Base-by-base conservation (phyloP, 2,888 invertebrate genomes). In the Eurytoma adleriae region DNA sequence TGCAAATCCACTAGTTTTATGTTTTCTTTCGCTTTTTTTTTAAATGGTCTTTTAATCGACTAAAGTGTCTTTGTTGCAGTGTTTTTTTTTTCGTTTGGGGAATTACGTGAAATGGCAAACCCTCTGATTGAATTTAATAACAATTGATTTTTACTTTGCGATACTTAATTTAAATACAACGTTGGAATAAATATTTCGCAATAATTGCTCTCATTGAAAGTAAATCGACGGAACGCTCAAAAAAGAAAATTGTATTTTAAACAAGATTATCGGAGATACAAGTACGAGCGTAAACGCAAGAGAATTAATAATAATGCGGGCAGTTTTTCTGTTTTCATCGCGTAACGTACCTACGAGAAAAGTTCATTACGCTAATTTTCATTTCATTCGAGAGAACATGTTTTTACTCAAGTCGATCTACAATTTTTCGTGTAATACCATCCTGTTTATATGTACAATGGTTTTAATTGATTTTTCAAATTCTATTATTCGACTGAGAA, bases 361-460 rank as follows among this genome's bases (percentile, higher is more conserved):
- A 18, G 18, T 54, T 67, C 48, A 72, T 78, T 50, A 66, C 27
- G 54, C 30, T 70, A 52, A 52, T 70, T 57, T 69, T 52, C 57
- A 5, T 27, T 71, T 40, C 40, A 40, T 56, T 64, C 20, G 20
- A 48, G 67, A 30, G 20, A 72, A 62, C 62, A 69, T 57, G 52
- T 64, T 40, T 64, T 10, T 40, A 64, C 64, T 18, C 40, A 40
- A 18, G 64, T 64, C 24, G 67, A 62, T 79, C 20, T 71, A 67
- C 18, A 27, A 57, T 30, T n/a, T 57, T 50, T 66, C 18, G 48
- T 20, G 54, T 71, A 70, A 62, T 67, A 71, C 61, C 71, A 40
- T 67, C 54, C 59, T 80, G 57, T 7, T 76, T 80, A 76, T 80
- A 76, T 75, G 12, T 75, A 79, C 79, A 80, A 71, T 66, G 64